Evolutionary conservation across 1,140 invertebrate genomes (phyloP).

Genomic region (Ptiloglossa arizonensis): DNA sequence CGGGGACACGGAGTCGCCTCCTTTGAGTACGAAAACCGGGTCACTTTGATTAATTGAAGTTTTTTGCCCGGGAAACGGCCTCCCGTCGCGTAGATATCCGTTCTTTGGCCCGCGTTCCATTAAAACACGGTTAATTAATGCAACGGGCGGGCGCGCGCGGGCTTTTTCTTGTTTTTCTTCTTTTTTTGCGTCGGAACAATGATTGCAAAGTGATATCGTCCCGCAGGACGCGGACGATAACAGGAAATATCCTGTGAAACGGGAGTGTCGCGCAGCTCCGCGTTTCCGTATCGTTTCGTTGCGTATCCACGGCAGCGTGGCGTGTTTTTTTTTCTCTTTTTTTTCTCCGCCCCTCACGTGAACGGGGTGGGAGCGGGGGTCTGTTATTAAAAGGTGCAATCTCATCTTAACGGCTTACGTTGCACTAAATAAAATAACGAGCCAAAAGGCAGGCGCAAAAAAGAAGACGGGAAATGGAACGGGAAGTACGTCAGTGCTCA

Average conservation of each 20-base stretch:
- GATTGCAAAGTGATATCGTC: neutral
- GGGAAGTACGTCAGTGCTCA: conserved; percentile 40
- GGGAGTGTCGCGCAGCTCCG: neutral
- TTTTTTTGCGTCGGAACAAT: neutral
- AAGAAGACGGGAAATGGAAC: conserved; percentile 15
- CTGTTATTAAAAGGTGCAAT: conserved; percentile 57
- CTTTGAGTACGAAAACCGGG: conserved; percentile 60
- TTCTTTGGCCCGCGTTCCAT: conserved; percentile 15
- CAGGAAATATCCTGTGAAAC: neutral
- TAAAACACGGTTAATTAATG: conserved; percentile 49
- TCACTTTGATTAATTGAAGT: conserved; percentile 60
- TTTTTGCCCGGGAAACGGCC: conserved; percentile 44
- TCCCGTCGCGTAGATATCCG: neutral
- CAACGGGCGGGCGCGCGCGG: too few species aligned
- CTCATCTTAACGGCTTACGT: conserved; percentile 51
- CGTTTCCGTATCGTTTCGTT: conserved; percentile 6
- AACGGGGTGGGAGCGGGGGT: neutral
- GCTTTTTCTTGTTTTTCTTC: too few species aligned
- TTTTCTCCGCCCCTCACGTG: neutral
- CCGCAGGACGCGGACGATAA: too few species aligned
- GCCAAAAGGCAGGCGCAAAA: conserved; percentile 22
- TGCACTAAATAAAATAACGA: conserved; percentile 62
- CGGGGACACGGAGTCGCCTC: conserved; percentile 32
- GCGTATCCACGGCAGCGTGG: neutral
- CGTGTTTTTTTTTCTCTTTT: too few species aligned